Base-by-base conservation (phyloP, 2,888 invertebrate species). In the Adineta ricciae region DNA sequence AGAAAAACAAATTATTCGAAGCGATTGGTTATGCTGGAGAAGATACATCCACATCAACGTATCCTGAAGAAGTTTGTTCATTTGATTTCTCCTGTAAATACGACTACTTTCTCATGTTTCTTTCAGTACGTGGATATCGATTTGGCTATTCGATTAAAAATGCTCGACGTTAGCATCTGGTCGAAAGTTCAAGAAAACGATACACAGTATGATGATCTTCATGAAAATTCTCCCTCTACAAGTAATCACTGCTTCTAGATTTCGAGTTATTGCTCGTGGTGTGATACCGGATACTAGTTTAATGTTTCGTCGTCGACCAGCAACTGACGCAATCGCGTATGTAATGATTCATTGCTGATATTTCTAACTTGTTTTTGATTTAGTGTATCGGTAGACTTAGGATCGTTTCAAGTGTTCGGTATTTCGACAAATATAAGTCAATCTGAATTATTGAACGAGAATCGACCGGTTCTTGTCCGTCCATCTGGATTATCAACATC, bases 1-100 rank as follows among this genome's bases (percentile, higher is more conserved):
- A 86, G 49, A 86, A 86, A 24, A 27, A 38, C 14, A 86, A 86
- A 49, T 78, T 86, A 46, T 84, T 49, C 16, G 83, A 84, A 32
- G 86, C 86, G 16, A 86, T 86, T 49, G 86, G 86, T 27, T 86
- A 86, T 21, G 72, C 32, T 46, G 83, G 52, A 7, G 86, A 86
- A 50, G 83, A 86, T 16, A 64, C 56, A 24, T 82, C 41, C 11
- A 72, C 36, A 73, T 11, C 49, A 46, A 41, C 56, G 32, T 85
- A 86, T 49, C 86, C 84, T 0, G 50, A 78, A 82, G 54, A 72
- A 19, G 36, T 72, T 24, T 5, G n/a, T n/a, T 54, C 5, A 11
- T 8, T 46, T 46, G 8, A 46, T 52, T 52, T 52, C 16, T 52
- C 2, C n/a, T n/a, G 24, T 21, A 24, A 21, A 52, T 16, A 52